A percentile compares a stretch with the other conserved stretches of the same genome.
These are phyloP conservation scores for Sebastes elongatus DNA, from an alignment of 2,797 vertebrate genomes.

Conservation along the genomic window DNA sequence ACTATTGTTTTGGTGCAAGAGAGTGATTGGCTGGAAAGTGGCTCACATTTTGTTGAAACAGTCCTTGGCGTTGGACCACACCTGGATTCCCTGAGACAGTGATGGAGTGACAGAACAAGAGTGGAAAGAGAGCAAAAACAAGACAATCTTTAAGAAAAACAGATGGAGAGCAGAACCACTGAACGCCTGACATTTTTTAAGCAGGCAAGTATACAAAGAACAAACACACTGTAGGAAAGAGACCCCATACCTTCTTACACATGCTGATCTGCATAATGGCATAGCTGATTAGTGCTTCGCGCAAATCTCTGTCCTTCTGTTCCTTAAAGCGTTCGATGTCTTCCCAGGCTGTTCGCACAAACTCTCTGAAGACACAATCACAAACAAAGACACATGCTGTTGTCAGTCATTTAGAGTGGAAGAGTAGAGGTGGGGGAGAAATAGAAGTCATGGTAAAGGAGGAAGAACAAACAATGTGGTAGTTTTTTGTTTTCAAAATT, in stretches of 20 bases:
- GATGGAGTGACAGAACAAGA: not conserved
- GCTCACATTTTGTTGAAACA: slow-evolving; percentile 98
- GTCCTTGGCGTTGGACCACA: slow-evolving; percentile 98
- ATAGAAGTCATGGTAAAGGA: not conserved
- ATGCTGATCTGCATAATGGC: slow-evolving; percentile 99
- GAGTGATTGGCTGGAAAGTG: slow-evolving; percentile 23
- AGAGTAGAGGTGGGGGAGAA: not conserved
- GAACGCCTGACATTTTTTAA: not conserved
- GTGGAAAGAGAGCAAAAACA: not conserved
- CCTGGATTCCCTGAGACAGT: slow-evolving; percentile 91
- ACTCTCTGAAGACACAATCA: slow-evolving; percentile 84
- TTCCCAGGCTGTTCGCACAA: slow-evolving; percentile 92
- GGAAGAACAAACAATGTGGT: not conserved
- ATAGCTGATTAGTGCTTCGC: slow-evolving; percentile 95
- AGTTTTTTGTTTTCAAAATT: not conserved
- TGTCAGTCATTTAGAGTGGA: not conserved
- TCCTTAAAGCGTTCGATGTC: slow-evolving; percentile 96
- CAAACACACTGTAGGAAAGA: not conserved
- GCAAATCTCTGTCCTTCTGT: slow-evolving; percentile 94
- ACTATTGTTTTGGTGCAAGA: slow-evolving; percentile 24
- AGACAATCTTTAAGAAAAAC: not conserved
- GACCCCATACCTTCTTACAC: slow-evolving; percentile 93
- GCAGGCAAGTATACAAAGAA: not conserved
- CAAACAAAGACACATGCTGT: slow-evolving; percentile 12
- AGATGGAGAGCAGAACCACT: not conserved